Evolutionary conservation across 2,888 invertebrate species (phyloP).

Genomic region (Agrochola circellaris): DNA sequence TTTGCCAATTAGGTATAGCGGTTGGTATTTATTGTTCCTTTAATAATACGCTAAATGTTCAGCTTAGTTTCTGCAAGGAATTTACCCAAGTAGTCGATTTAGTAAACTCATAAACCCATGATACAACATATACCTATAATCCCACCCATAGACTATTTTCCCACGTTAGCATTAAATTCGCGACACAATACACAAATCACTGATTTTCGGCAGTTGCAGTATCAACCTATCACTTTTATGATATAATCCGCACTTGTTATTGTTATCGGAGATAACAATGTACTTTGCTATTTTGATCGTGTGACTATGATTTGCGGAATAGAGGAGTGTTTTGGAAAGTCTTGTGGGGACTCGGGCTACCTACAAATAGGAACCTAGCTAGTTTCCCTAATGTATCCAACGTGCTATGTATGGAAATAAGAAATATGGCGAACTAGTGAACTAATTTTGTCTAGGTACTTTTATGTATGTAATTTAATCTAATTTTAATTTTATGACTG

Average conservation of each 20-base stretch:
- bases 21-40: not conserved
- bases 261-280: slow-evolving; percentile 35
- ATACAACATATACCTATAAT: not conserved
- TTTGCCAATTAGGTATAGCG: not conserved
- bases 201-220: slow-evolving; percentile 62
- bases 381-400: not conserved
- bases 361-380: not conserved
- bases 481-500: no score
- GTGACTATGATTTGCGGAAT: slow-evolving; percentile 21
- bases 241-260: slow-evolving; percentile 53
- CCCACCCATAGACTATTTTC: slow-evolving; percentile 22
- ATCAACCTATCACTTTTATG: slow-evolving; percentile 85
- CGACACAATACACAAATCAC: slow-evolving; percentile 25
- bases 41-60: not conserved
- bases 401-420: no score
- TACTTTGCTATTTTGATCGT: not conserved
- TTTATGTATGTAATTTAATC: no score
- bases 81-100: not conserved
- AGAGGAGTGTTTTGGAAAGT: not conserved
- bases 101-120: not conserved
- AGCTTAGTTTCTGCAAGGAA: not conserved
- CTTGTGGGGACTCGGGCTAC: not conserved
- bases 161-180: slow-evolving; percentile 23
- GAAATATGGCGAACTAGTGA: no score
- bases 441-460: no score